Evolutionary conservation across 1,140 invertebrate species (phyloP).

Genomic region (Euura lappo): DNA sequence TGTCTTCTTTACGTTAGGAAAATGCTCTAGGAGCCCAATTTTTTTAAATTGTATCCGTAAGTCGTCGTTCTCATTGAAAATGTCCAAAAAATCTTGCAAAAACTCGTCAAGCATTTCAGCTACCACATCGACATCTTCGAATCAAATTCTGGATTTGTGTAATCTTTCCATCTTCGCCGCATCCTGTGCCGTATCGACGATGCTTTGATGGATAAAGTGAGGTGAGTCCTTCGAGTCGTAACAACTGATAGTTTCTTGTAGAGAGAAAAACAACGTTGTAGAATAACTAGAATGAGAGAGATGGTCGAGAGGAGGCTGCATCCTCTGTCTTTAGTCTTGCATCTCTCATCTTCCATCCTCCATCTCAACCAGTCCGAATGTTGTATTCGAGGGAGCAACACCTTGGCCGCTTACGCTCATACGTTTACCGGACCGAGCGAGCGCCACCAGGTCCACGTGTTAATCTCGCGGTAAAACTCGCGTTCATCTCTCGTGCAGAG

Average conservation of each 20-base stretch:
- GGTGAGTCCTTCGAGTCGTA: not conserved
- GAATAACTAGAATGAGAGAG: not conserved
- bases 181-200: no score
- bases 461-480: not conserved
- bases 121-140: no score
- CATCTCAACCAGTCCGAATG: constrained; percentile 4
- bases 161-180: no score
- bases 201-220: no score
- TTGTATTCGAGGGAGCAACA: constrained; percentile 1
- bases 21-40: no score
- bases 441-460: not conserved
- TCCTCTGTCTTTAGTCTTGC: not conserved
- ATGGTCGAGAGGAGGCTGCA: not conserved
- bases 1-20: no score
- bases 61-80: no score
- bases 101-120: no score
- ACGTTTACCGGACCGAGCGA: not conserved
- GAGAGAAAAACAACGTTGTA: not conserved
- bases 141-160: no score
- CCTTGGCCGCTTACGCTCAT: not conserved
- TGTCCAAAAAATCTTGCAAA: no score
- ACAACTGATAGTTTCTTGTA: not conserved
- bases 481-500: not conserved
- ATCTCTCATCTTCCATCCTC: constrained; percentile 1
- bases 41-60: no score